These are phyloP conservation scores for Physella acuta DNA, from an alignment of 1,140 invertebrate genomes.

Conservation along the genomic window DNA sequence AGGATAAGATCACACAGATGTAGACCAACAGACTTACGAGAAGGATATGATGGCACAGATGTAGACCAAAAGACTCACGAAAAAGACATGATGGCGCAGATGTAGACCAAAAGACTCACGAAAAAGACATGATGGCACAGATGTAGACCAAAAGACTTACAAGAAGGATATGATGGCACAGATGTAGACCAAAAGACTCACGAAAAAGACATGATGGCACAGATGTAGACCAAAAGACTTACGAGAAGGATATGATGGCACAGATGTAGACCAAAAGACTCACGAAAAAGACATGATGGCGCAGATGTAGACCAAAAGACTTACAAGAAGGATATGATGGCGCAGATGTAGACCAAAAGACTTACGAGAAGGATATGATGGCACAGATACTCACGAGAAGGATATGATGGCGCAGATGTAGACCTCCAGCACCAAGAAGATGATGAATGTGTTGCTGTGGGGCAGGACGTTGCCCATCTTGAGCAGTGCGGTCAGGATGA, in stretches of 20 bases:
- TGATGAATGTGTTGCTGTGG: conserved; percentile 61
- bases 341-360: too few relatives aligned
- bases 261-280: neutral
- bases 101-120: conserved; percentile 63
- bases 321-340: neutral
- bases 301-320: neutral
- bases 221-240: neutral
- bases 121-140: too few relatives aligned
- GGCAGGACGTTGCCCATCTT: conserved; percentile 64
- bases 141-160: too few relatives aligned
- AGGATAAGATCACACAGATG: conserved; percentile 42
- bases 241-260: neutral
- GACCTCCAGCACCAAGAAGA: conserved; percentile 64
- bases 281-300: neutral
- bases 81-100: conserved; percentile 65
- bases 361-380: conserved; percentile 55
- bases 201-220: conserved; percentile 1
- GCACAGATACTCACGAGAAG: conserved; percentile 58
- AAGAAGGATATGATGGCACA: too few relatives aligned
- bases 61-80: conserved; percentile 64
- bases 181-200: too few relatives aligned
- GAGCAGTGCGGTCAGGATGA: conserved; percentile 63
- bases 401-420: conserved; percentile 65
- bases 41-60: conserved; percentile 64
- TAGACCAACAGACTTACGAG: conserved; percentile 60